Percentiles rank a stretch among this genome's conserved stretches.
phyloP scores from a whole-genome alignment of 2,113 vertebrate genomes.

The Corapipo altera region DNA sequence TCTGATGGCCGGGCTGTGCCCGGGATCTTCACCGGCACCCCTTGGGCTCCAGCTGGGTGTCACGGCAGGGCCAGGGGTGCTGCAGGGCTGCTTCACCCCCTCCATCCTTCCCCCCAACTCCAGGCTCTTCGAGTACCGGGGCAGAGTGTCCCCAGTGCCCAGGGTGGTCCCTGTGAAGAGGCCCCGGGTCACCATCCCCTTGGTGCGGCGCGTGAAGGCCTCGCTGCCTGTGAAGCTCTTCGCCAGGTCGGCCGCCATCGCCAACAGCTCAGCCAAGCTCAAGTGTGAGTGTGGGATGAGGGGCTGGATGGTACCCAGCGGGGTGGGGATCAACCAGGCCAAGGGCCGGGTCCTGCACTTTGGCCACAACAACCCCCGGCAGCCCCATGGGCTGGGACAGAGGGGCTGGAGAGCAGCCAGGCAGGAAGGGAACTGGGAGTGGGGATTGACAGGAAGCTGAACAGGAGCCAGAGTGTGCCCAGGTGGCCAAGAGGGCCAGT shows the following conservation, averaged over 20 bases:
- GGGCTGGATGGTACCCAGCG: neutral
- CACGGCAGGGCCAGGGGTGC: neutral
- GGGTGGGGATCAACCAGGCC: no score
- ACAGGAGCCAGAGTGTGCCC: no score
- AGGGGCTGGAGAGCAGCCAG: no score
- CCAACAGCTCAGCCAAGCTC: conserved; percentile 80
- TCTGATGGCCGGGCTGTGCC: neutral
- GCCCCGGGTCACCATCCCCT: conserved; percentile 84
- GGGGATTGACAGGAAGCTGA: no score
- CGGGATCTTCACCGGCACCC: rapidly evolving
- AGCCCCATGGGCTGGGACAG: no score
- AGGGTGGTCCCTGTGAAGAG: conserved; percentile 86
- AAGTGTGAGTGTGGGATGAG: conserved; percentile 76
- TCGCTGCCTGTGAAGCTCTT: conserved; percentile 87
- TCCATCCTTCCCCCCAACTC: neutral
- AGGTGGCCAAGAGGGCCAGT: no score
- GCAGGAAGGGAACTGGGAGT: no score
- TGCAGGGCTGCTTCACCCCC: neutral
- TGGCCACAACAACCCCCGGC: no score
- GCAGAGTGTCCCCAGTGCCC: conserved; percentile 82
- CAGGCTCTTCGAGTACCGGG: conserved; percentile 89
- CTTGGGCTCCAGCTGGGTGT: rapidly evolving
- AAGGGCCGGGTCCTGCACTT: no score
- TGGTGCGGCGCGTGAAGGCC: conserved; percentile 87
- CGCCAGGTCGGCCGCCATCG: conserved; percentile 76